These are phyloP conservation scores for Takifugu flavidus DNA, from an alignment of 2,113 vertebrate species.

Conservation along the genomic window DNA sequence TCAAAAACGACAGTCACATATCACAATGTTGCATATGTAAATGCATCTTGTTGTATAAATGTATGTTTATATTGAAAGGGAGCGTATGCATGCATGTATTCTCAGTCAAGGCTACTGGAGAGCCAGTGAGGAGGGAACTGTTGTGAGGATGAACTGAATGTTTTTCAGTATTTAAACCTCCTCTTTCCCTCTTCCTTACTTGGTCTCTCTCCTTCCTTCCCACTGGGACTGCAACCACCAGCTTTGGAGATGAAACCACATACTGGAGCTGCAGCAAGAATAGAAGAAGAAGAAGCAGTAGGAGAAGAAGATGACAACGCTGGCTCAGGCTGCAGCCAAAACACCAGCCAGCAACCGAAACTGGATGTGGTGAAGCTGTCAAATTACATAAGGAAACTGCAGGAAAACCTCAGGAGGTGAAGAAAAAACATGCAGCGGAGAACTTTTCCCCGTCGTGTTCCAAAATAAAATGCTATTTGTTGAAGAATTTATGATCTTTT, in stretches of 20 bases:
- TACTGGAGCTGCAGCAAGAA: slow-evolving; percentile 70
- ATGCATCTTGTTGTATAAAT: too few species aligned
- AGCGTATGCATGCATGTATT: too few species aligned
- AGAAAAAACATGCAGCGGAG: slow-evolving; percentile 34
- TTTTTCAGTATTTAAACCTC: slow-evolving; percentile 3
- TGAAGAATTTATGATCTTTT: slow-evolving; percentile 22
- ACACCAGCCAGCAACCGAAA: slow-evolving; percentile 74
- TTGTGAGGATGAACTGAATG: slow-evolving; percentile 12
- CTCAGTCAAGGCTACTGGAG: too few species aligned
- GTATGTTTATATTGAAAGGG: too few species aligned
- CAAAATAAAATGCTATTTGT: slow-evolving; percentile 44
- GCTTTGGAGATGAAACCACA: slow-evolving; percentile 75
- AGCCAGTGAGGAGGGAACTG: too few species aligned
- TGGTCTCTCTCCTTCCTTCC: slow-evolving; percentile 31
- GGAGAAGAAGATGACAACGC: slow-evolving; percentile 60
- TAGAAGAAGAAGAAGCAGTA: slow-evolving; percentile 45
- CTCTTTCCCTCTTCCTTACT: slow-evolving; percentile 17
- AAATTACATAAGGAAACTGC: slow-evolving; percentile 80
- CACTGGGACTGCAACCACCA: slow-evolving; percentile 68
- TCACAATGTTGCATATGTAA: too few species aligned
- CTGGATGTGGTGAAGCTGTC: slow-evolving; percentile 82
- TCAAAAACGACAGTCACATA: too few species aligned
- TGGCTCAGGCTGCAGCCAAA: slow-evolving; percentile 59
- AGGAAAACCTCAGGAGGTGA: slow-evolving; percentile 72
- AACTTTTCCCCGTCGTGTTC: slow-evolving; percentile 15